These are phyloP conservation scores for Autographa pulchrina DNA, from an alignment of 2,888 invertebrate species.

Conservation along the genomic window DNA sequence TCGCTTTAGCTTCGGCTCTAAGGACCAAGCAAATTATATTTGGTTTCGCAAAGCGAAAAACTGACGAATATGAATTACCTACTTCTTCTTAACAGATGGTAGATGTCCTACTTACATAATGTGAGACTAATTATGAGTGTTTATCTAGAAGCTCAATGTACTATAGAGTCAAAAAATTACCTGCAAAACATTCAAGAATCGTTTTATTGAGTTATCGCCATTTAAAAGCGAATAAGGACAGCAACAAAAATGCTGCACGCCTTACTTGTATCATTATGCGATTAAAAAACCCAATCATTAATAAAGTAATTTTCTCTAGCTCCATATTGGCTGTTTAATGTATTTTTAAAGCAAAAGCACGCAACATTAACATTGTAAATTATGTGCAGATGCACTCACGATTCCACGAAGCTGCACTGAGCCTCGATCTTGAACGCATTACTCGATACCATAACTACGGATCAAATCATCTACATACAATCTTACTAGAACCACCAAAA, in stretches of 20 bases:
- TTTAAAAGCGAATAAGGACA: conserved; percentile 23
- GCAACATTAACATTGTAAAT: conserved; percentile 77
- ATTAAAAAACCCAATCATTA: conserved; percentile 62
- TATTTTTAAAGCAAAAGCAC: conserved; percentile 69
- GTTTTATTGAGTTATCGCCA: conserved; percentile 25
- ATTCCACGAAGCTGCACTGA: conserved; percentile 64
- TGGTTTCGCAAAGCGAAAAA: conserved; percentile 39
- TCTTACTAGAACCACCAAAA: conserved; percentile 52
- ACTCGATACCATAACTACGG: conserved; percentile 48
- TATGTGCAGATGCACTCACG: conserved; percentile 65
- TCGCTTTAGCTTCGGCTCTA: conserved; percentile 42
- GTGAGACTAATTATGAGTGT: too few relatives aligned
- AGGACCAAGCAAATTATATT: conserved; percentile 51
- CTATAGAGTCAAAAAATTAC: background rate
- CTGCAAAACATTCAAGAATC: background rate
- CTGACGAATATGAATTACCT: conserved; percentile 35
- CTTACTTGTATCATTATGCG: conserved; percentile 48
- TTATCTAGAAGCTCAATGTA: background rate
- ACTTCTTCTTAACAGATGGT: background rate
- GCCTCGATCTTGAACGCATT: conserved; percentile 60
- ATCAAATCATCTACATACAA: conserved; percentile 57
- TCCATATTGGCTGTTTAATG: conserved; percentile 65
- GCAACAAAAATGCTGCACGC: conserved; percentile 31
- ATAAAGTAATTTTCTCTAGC: conserved; percentile 70
- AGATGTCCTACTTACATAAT: background rate